Conservation (phyloP, 2,888 invertebrate species). For the Euproctis similis region DNA sequence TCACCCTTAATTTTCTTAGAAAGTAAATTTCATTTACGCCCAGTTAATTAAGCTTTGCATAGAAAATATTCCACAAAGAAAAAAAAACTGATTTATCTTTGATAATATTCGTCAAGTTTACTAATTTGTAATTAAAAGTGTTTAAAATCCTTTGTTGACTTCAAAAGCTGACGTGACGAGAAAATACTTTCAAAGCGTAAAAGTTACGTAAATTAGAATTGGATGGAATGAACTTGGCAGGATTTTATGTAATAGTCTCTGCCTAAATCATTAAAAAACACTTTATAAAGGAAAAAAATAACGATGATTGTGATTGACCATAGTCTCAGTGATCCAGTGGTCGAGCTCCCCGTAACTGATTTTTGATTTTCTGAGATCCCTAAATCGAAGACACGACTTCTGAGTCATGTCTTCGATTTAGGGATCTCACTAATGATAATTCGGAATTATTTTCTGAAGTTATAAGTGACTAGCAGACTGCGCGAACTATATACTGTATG, state of each 20-base stretch:
- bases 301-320: no score
- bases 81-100: constrained; percentile 44
- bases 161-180: constrained; percentile 34
- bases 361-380: no score
- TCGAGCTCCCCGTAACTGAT: no score
- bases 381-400: no score
- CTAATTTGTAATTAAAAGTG: constrained; percentile 59
- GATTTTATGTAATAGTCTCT: constrained; percentile 10
- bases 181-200: constrained; percentile 25
- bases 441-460: no score
- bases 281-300: no score
- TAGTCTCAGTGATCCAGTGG: no score
- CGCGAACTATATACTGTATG: no score
- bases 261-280: constrained; percentile 16
- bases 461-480: no score
- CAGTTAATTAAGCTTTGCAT: constrained; percentile 66
- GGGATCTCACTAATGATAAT: no score
- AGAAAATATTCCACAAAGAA: constrained; percentile 49
- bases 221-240: constrained; percentile 15
- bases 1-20: constrained; percentile 41
- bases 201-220: constrained; percentile 25
- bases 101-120: constrained; percentile 52
- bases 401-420: no score
- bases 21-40: constrained; percentile 44
- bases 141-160: constrained; percentile 48